Conservation (phyloP, 1,140 invertebrate genomes). For the Kradibia gibbosae region DNA sequence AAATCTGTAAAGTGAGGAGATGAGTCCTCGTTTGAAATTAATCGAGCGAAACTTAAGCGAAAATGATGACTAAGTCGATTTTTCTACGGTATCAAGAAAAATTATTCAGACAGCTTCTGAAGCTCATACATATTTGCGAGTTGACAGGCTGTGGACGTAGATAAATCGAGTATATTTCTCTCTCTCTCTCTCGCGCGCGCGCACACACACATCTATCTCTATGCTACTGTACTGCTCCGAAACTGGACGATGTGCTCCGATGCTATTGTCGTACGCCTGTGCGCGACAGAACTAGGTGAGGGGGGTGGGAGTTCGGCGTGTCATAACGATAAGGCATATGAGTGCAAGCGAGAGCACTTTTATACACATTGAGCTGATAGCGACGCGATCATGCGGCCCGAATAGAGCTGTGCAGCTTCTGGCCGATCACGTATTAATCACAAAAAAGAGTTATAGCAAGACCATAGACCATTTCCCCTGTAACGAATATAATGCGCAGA, state of each 20-base stretch:
- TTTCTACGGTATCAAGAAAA: constrained; percentile 19
- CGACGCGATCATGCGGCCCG: too few relatives aligned
- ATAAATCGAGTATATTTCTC: constrained; percentile 47
- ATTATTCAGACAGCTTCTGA: constrained; percentile 37
- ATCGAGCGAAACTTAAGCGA: constrained; percentile 29
- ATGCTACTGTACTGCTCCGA: neutral
- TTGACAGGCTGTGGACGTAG: constrained; percentile 50
- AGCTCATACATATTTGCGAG: constrained; percentile 40
- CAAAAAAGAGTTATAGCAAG: neutral
- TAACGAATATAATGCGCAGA: too few relatives aligned
- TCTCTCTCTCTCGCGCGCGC: constrained; percentile 2
- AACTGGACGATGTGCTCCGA: constrained; percentile 46
- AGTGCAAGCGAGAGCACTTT: constrained; percentile 33
- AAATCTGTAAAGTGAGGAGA: neutral
- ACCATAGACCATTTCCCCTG: too few relatives aligned
- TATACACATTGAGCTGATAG: neutral
- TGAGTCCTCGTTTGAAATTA: constrained; percentile 33
- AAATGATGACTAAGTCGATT: neutral
- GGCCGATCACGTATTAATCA: neutral
- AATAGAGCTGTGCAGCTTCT: constrained; percentile 23
- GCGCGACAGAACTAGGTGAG: neutral
- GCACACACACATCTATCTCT: neutral
- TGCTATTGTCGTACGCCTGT: constrained; percentile 46
- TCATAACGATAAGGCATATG: constrained; percentile 53
- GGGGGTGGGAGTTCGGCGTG: neutral